Base-by-base conservation (phyloP, 2,113 vertebrate species). In the Calyptomena viridis region DNA sequence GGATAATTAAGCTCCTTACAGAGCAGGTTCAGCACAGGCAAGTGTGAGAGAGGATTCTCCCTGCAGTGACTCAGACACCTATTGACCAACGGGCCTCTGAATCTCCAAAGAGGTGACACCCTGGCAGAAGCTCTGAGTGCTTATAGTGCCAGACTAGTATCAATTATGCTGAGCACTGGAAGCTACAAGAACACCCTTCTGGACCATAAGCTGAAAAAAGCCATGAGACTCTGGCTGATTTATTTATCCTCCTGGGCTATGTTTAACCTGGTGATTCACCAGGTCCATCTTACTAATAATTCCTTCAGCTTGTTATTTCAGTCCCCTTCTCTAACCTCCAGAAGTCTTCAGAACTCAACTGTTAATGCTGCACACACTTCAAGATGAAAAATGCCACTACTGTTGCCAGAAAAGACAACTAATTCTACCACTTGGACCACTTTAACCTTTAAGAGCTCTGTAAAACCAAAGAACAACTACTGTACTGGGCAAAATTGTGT, bases 211-310 rank as follows among this genome's bases (percentile, higher is more conserved):
- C 79, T 84, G 68, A 83, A 92, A 94, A 95, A 77, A 81, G 59
- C 72, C 71, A 90, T 0, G 0, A 88, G 79, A 74, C 49, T 46
- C 67, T n/a, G 62, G 89, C 62, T 37, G 24, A 87, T 72, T 71
- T 90, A 72, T 85, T 96, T 90, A 73, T 87, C 79, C 60, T 84
- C 33, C 44, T 68, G 44, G 63, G 85, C 79, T 97, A 90, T 84
- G 94, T 64, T 86, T 90, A 93, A 95, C 60, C 42, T 49, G 44
- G 46, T 90, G 93, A 95, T 73, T 94, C 93, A 96, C 27, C 19
- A 40, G 14, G 24, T 53, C 11, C 7, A 4, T 56, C 64, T 91
- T 58, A 58, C 58, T 67, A 93, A 40, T 69, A 85, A 76, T 53
- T 90, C 63, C 82, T 83, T 66, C 68, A 80, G 50, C n/a, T 33